phyloP scores from a whole-genome alignment of 2,113 vertebrate genomes.

The Hymenochirus boettgeri region DNA sequence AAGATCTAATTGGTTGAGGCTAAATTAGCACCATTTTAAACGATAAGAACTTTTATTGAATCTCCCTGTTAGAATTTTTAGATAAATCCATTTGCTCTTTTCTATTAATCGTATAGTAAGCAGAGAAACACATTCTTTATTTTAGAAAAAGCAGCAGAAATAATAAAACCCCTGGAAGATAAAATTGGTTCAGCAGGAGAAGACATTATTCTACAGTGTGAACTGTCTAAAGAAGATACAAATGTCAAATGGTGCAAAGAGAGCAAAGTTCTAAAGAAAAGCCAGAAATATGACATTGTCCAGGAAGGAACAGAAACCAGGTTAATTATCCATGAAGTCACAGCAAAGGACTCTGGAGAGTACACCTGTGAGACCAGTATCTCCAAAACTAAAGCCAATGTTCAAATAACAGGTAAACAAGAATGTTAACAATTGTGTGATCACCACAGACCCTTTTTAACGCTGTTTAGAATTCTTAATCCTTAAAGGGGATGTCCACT shows the following conservation, averaged over 20 bases:
- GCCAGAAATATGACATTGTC: slow-evolving; percentile 77
- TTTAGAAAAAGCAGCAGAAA: slow-evolving; percentile 71
- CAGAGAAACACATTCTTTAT: too few species aligned
- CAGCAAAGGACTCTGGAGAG: slow-evolving; percentile 75
- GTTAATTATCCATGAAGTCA: slow-evolving; percentile 65
- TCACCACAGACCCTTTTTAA: too few species aligned
- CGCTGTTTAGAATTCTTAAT: too few species aligned
- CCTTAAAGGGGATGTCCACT: too few species aligned
- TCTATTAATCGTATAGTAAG: too few species aligned
- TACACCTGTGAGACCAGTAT: slow-evolving; percentile 80
- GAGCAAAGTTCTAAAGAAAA: slow-evolving; percentile 75
- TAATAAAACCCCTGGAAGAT: slow-evolving; percentile 71
- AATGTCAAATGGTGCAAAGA: slow-evolving; percentile 82
- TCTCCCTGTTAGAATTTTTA: too few species aligned
- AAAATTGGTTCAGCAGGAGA: slow-evolving; percentile 61
- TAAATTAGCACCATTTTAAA: too few species aligned
- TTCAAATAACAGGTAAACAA: slow-evolving; percentile 75
- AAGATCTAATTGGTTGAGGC: too few species aligned
- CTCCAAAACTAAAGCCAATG: slow-evolving; percentile 69
- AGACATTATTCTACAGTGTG: slow-evolving; percentile 75
- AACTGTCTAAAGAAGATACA: slow-evolving; percentile 64
- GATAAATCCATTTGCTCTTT: too few species aligned
- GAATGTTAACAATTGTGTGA: too few species aligned
- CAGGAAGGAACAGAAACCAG: slow-evolving; percentile 60
- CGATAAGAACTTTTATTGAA: too few species aligned